Percentiles rank a stretch among this genome's conserved stretches.
Evolutionary conservation across 2,113 vertebrate genomes (phyloP).

Genomic region (Trogon melanurus): DNA sequence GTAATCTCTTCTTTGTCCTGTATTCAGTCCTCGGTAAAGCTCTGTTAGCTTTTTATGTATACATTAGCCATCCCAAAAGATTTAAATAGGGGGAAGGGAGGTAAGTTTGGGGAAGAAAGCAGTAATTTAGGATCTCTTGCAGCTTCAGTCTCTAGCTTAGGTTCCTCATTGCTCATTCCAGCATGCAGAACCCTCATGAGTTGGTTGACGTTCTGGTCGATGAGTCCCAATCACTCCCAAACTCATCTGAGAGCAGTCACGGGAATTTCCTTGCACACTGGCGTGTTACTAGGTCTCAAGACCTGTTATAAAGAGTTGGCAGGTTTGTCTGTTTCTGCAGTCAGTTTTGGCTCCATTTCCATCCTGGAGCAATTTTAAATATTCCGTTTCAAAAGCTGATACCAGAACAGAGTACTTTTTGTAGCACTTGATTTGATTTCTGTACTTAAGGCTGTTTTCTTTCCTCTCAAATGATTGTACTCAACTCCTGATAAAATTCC

Average conservation of each 20-base stretch:
- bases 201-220: fast-evolving
- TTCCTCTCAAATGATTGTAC: constrained; percentile 4
- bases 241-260: not conserved
- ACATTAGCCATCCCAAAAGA: not conserved
- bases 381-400: constrained; percentile 24
- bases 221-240: not conserved
- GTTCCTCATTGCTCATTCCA: not conserved
- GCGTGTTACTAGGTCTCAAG: not conserved
- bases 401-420: constrained; percentile 37
- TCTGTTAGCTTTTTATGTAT: not conserved
- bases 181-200: not conserved
- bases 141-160: not conserved
- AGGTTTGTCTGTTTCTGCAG: not conserved
- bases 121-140: not conserved
- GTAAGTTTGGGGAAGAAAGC: not conserved
- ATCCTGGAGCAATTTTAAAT: not conserved
- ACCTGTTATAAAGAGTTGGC: not conserved
- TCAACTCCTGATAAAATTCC: constrained; percentile 58
- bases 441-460: constrained; percentile 47
- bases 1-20: not conserved
- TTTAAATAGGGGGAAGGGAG: not conserved
- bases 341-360: not conserved
- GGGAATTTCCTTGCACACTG: not conserved
- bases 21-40: not conserved
- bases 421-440: constrained; percentile 30